phyloP scores from a whole-genome alignment of 2,888 invertebrate species.

The Erebia epiphron region DNA sequence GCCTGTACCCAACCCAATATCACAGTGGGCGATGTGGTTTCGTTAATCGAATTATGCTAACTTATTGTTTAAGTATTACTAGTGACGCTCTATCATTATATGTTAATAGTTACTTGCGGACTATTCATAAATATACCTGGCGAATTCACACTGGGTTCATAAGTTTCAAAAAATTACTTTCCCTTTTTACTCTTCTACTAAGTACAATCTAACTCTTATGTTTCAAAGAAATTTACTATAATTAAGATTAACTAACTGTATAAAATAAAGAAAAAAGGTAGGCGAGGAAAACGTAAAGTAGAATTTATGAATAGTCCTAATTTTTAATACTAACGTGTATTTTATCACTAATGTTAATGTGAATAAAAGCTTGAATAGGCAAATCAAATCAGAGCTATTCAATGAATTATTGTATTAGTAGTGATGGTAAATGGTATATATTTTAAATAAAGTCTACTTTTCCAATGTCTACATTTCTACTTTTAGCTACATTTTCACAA shows the following conservation, averaged over 20 bases:
- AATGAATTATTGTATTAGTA: not conserved
- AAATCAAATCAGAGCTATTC: not conserved
- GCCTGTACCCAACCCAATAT: slow-evolving; percentile 68
- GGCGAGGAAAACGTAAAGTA: not conserved
- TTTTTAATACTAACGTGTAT: not conserved
- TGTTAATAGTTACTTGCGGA: slow-evolving; percentile 1
- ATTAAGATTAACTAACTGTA: no score
- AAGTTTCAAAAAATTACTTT: no score
- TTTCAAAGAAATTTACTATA: no score
- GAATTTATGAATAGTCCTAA: slow-evolving; percentile 8
- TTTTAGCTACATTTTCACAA: not conserved
- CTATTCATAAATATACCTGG: slow-evolving; percentile 7
- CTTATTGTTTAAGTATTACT: slow-evolving; percentile 39
- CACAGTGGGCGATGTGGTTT: slow-evolving; percentile 79
- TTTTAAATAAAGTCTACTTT: not conserved
- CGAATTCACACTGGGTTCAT: no score
- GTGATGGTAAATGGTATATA: not conserved
- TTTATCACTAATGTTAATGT: not conserved
- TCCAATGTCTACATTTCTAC: not conserved
- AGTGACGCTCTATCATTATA: slow-evolving; percentile 13
- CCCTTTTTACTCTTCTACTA: no score
- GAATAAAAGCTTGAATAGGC: not conserved
- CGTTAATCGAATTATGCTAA: slow-evolving; percentile 43
- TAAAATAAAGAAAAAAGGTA: not conserved
- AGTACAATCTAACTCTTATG: no score